Percentiles rank a stretch among this genome's conserved stretches.
These are phyloP conservation scores for Mercenaria mercenaria DNA, from an alignment of 1,140 invertebrate species.

Conservation along the genomic window DNA sequence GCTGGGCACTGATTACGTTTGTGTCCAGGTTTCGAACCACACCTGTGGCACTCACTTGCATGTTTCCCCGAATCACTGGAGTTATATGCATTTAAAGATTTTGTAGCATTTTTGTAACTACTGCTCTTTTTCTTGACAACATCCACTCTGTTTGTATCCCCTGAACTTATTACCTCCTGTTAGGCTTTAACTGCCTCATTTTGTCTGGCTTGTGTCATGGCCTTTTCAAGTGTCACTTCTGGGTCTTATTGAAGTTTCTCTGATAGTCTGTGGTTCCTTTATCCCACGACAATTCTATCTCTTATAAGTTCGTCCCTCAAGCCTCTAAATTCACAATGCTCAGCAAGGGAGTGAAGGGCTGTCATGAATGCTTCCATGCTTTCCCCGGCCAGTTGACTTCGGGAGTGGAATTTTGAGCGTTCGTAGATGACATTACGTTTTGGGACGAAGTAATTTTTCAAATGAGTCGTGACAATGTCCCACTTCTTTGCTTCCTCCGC, in stretches of 20 bases:
- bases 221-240: neutral
- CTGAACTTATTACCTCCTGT: neutral
- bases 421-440: constrained; percentile 2
- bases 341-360: neutral
- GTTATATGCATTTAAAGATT: no score
- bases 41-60: neutral
- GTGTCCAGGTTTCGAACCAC: neutral
- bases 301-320: neutral
- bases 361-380: neutral
- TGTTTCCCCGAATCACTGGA: neutral
- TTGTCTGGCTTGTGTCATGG: neutral
- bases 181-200: neutral
- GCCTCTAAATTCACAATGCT: neutral
- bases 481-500: neutral
- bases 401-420: neutral
- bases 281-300: neutral
- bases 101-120: no score
- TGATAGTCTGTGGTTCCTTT: neutral
- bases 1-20: neutral
- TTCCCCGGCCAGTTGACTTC: neutral
- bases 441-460: neutral
- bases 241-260: neutral
- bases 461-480: neutral
- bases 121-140: no score
- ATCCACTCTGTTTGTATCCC: neutral